A percentile compares a stretch with the other conserved stretches of the same genome.
phyloP scores from a whole-genome alignment of 64 coral and sea anemone species.

The Orbicella faveolata region DNA sequence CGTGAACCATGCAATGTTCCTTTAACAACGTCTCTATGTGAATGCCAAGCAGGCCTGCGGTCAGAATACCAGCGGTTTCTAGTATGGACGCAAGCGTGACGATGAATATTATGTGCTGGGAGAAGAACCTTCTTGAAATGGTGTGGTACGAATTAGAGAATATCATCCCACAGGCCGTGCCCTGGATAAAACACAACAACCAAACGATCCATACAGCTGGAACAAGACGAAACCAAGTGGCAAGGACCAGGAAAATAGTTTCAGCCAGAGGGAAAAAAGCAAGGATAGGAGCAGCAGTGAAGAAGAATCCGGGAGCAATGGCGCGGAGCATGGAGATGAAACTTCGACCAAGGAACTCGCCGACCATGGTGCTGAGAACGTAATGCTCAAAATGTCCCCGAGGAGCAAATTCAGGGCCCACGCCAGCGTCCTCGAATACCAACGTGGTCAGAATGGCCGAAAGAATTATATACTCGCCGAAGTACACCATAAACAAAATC shows the following conservation, averaged over 20 bases:
- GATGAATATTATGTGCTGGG: conserved; percentile 44
- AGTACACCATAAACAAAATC: conserved; percentile 56
- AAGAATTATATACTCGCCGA: conserved; percentile 61
- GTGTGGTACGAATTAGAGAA: conserved; percentile 63
- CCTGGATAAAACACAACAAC: conserved; percentile 70
- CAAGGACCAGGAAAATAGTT: conserved; percentile 57
- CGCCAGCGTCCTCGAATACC: conserved; percentile 37
- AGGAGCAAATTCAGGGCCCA: conserved; percentile 48
- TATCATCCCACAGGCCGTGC: conserved; percentile 47
- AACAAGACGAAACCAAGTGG: conserved; percentile 62
- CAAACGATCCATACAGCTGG: conserved; percentile 59
- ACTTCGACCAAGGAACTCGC: conserved; percentile 81
- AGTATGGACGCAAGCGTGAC: conserved; percentile 51
- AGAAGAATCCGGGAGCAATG: conserved; percentile 44
- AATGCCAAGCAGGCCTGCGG: conserved; percentile 70
- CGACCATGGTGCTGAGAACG: conserved; percentile 63
- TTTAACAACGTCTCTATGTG: conserved; percentile 48
- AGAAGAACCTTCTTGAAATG: conserved; percentile 31
- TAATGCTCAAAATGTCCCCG: conserved; percentile 74
- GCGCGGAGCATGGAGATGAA: conserved; percentile 65
- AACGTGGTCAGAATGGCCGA: conserved; percentile 66
- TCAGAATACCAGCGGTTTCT: conserved; percentile 70
- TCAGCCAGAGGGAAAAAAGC: conserved; percentile 50
- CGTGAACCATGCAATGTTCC: conserved; percentile 22
- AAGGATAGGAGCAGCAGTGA: conserved; percentile 22